Percentiles rank a stretch among this genome's conserved stretches.
phyloP scores from a whole-genome alignment of 2,888 invertebrate genomes.

The Eudemis profundana region DNA sequence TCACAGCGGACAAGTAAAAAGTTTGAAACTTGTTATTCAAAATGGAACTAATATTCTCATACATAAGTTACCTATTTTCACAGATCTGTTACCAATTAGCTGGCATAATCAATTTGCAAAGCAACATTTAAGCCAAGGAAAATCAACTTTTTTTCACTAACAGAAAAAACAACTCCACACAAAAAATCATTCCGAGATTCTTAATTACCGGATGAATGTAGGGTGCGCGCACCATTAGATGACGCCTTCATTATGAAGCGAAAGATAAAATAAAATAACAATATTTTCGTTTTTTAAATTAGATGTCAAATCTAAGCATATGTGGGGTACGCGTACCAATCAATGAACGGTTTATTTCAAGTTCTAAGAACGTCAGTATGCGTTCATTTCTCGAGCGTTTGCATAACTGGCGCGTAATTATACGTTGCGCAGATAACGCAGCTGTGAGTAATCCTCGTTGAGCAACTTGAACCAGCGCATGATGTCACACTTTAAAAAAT shows the following conservation, averaged over 20 bases:
- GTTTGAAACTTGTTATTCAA: too few species aligned
- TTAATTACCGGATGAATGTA: slow-evolving; percentile 13
- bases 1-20: too few species aligned
- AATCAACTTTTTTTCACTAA: neutral
- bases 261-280: slow-evolving; percentile 39
- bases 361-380: slow-evolving; percentile 16
- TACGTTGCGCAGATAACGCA: slow-evolving; percentile 43
- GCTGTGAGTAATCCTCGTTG: slow-evolving; percentile 56
- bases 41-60: too few species aligned
- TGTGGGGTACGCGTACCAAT: slow-evolving; percentile 53
- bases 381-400: slow-evolving; percentile 52
- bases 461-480: slow-evolving; percentile 47
- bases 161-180: neutral
- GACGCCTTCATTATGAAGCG: slow-evolving; percentile 41
- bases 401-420: slow-evolving; percentile 56
- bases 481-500: slow-evolving; percentile 32
- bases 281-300: slow-evolving; percentile 51
- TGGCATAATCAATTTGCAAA: too few species aligned
- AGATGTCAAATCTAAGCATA: slow-evolving; percentile 4
- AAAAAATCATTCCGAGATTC: slow-evolving; percentile 1
- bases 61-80: too few species aligned
- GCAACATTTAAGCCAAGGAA: neutral
- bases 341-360: slow-evolving; percentile 48
- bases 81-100: too few species aligned
- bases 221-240: slow-evolving; percentile 53